Evolutionary conservation across 2,113 vertebrate genomes (phyloP).

Genomic region (Struthio camelus): DNA sequence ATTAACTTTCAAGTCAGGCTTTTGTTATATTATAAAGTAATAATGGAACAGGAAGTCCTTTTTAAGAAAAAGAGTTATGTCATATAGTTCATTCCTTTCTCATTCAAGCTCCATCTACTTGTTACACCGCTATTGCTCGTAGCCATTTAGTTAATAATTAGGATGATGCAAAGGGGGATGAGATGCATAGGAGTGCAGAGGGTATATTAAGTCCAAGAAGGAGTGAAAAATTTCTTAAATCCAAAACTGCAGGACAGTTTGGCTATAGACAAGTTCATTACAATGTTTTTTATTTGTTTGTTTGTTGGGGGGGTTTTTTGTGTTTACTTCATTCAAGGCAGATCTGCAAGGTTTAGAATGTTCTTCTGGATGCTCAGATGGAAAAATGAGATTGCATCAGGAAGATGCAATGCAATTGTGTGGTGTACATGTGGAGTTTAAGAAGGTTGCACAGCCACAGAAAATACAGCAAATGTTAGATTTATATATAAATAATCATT

Average conservation of each 20-base stretch:
- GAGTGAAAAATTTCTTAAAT: not conserved
- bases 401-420: not conserved
- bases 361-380: not conserved
- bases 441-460: not conserved
- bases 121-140: slow-evolving; percentile 7
- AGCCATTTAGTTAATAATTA: not conserved
- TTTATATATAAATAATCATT: not conserved
- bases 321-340: not conserved
- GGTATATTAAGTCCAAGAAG: not conserved
- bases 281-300: not conserved
- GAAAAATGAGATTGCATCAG: not conserved
- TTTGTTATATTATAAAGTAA: slow-evolving; percentile 73
- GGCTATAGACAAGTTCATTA: not conserved
- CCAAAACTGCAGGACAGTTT: not conserved
- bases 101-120: slow-evolving; percentile 7
- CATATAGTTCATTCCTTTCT: slow-evolving; percentile 31
- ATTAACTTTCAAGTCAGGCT: slow-evolving; percentile 79
- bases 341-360: not conserved
- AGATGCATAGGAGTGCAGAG: not conserved
- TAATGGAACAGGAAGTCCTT: slow-evolving; percentile 61
- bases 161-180: not conserved
- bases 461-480: not conserved
- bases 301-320: not conserved
- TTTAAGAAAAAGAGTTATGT: slow-evolving; percentile 26
- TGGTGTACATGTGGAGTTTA: not conserved